A percentile compares a stretch with the other conserved stretches of the same genome.
phyloP scores from a whole-genome alignment of 2,888 invertebrate genomes.

The Leptinotarsa tumamoca region DNA sequence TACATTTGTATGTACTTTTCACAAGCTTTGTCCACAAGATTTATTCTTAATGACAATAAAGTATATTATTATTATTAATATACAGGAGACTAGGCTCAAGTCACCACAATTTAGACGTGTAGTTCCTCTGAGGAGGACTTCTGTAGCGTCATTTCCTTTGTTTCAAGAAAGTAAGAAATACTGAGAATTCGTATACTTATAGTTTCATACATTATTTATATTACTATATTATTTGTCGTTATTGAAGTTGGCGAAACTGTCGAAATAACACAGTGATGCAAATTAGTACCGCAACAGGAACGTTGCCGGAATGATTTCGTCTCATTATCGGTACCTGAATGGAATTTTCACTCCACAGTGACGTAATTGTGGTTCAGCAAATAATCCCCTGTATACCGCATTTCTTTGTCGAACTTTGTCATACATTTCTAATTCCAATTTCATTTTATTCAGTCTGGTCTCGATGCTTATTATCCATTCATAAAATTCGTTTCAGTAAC shows the following conservation, averaged over 20 bases:
- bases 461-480: slow-evolving; percentile 1
- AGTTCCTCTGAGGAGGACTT: no score
- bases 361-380: background rate
- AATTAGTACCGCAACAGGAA: background rate
- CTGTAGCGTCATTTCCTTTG: no score
- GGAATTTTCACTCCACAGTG: background rate
- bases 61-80: no score
- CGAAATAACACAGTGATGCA: slow-evolving; percentile 2
- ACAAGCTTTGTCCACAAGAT: no score
- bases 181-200: no score
- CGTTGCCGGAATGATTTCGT: background rate
- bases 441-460: background rate
- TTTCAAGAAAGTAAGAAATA: no score
- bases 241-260: background rate
- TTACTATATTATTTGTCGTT: background rate
- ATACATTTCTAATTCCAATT: background rate
- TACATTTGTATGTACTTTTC: no score
- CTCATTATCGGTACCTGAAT: background rate
- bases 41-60: no score
- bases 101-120: no score
- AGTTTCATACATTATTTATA: background rate
- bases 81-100: no score
- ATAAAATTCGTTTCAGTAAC: background rate
- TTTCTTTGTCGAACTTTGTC: background rate
- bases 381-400: background rate